These are phyloP conservation scores for Drosophila atroscutellata DNA, from an alignment of 2,888 invertebrate species.

Conservation along the genomic window DNA sequence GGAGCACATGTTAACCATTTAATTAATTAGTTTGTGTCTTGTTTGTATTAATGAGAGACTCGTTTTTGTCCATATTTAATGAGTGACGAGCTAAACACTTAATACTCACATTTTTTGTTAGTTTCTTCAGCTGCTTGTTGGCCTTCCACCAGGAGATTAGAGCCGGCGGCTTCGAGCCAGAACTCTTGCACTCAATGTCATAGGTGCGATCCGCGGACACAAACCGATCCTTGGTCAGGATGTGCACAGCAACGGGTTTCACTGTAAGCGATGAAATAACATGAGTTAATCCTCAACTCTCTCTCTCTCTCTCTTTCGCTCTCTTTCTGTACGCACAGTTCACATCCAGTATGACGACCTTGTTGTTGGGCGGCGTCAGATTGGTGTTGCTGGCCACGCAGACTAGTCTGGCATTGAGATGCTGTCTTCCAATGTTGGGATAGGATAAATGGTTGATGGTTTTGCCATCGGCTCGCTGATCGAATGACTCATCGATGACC, in stretches of 20 bases:
- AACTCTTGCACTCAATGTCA: conserved; percentile 94
- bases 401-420: conserved; percentile 92
- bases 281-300: background rate
- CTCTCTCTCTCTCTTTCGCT: background rate
- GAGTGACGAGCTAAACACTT: background rate
- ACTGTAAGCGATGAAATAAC: conserved; percentile 86
- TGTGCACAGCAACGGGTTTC: conserved; percentile 93
- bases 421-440: conserved; percentile 92
- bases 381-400: conserved; percentile 96
- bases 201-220: conserved; percentile 94
- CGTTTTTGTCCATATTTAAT: conserved; percentile 1
- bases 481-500: conserved; percentile 93
- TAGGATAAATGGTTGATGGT: conserved; percentile 93
- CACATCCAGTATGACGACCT: conserved; percentile 92
- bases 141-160: conserved; percentile 96
- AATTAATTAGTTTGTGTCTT: conserved; percentile 9
- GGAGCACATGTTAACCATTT: background rate
- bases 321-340: conserved; percentile 90
- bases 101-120: conserved; percentile 92
- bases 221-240: conserved; percentile 92
- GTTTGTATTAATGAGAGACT: conserved; percentile 17
- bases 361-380: conserved; percentile 91
- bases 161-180: conserved; percentile 94
- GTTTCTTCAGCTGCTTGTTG: conserved; percentile 91
- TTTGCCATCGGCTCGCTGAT: conserved; percentile 88